Base-by-base conservation (phyloP, 2,888 invertebrate species). In the Pheosia tremula region DNA sequence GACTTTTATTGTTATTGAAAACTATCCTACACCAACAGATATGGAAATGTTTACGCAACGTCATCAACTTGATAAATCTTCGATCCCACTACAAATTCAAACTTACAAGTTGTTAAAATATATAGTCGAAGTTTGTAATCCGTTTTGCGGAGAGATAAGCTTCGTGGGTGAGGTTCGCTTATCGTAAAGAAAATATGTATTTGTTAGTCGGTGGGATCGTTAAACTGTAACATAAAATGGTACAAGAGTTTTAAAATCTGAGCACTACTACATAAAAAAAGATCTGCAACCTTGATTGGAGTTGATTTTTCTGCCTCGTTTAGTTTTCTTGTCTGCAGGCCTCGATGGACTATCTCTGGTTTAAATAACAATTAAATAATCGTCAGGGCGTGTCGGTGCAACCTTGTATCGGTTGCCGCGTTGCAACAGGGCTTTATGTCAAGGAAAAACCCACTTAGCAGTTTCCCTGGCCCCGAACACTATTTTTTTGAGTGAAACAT, bases 351-450 rank as follows among this genome's bases (percentile, higher is more conserved):
- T 82, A 79, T 89, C 86, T 85, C 80, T 82, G 83, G 83, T 87
- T 90, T 89, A 87, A 91, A 89, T 90, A 89, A 91, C 89, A 92
- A 91, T 92, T 91, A 91, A 90, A 91, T 91, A 91, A 91, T 89
- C 85, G 90, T 84, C 85, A 91, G 91, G 93, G 93, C 93, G 90
- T 93, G 90, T 93, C 92, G 85, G 80, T 70, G 81, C 81, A 89
- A 91, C 93, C 93, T 93, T 93, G 93, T 90, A 81, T 89, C 87
- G 83, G 85, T 91, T 89, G 87, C 86, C 84, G 86, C 86, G 88
- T 91, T 92, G 90, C 92, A 92, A 91, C 91, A 90, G 88, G 84
- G 88, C 88, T 87, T 81, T 86, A 89, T 92, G 93, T 93, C 93
- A 93, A 93, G 93, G 93, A 89, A 91, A 93, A 89, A 84, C 88